Percentiles rank a stretch among this genome's conserved stretches.
phyloP scores from a whole-genome alignment of 1,140 invertebrate genomes.

The Neotoxoptera formosana region DNA sequence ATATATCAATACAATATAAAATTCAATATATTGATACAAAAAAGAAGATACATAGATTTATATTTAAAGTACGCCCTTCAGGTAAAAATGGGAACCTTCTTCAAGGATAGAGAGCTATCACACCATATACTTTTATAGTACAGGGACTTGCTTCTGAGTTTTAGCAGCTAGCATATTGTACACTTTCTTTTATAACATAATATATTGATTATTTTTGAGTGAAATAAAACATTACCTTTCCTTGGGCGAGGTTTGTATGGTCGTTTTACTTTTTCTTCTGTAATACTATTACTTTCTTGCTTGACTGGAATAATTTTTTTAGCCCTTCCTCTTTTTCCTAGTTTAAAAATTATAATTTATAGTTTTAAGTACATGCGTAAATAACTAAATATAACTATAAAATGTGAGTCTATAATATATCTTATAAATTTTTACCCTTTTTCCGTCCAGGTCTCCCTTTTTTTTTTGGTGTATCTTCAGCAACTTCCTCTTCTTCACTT shows the following conservation, averaged over 20 bases:
- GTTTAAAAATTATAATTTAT: neutral
- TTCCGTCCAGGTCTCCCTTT: constrained; percentile 29
- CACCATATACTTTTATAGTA: too few relatives aligned
- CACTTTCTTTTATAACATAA: too few relatives aligned
- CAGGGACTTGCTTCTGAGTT: too few relatives aligned
- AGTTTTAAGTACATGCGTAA: neutral
- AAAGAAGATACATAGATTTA: too few relatives aligned
- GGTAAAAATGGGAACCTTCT: too few relatives aligned
- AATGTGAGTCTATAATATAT: neutral
- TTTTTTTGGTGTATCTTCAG: constrained; percentile 20
- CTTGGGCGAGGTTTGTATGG: constrained; percentile 47
- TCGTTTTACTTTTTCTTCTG: constrained; percentile 30
- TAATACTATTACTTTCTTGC: neutral
- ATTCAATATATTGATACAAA: too few relatives aligned
- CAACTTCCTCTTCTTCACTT: constrained; percentile 34
- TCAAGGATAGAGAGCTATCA: too few relatives aligned
- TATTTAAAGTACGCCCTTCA: too few relatives aligned
- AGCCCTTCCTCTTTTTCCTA: constrained; percentile 47
- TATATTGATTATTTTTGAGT: neutral
- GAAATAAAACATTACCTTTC: constrained; percentile 26
- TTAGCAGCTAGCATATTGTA: too few relatives aligned
- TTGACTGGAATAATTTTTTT: constrained; percentile 21
- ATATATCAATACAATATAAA: too few relatives aligned
- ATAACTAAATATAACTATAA: neutral
- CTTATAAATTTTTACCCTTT: constrained; percentile 26